Base-by-base conservation (phyloP, 2,797 vertebrate species). In the Chaenodraco wilsoni region DNA sequence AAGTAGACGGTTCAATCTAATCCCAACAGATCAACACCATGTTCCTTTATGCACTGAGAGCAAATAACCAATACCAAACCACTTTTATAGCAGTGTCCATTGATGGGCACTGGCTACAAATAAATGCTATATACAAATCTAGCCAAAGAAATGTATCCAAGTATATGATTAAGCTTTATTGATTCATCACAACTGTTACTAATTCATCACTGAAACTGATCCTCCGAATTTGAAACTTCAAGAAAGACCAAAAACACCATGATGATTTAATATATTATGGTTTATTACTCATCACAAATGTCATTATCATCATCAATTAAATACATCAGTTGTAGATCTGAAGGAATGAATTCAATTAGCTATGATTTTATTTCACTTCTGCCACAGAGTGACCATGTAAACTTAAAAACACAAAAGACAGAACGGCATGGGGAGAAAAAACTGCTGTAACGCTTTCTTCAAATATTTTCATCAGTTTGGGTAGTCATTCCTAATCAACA, bases 201-300 rank as follows among this genome's bases (percentile, higher is more conserved):
- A 37, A 37, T 37, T 46, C 43, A 40, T 37, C 64, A 14, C 13
- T 15, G 9, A 3, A 5, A 62, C 16, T 10, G 13, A 5, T 13
- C 19, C 4, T 43, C 11, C 21, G 46, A 13, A 65, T 51, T 46
- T 57, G 23, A 68, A 52, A 49, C 15, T 3, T 17, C 11, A 60
- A 76, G 33, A 72, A 67, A 65, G 1, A 61, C 44, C 43, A 37
- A 59, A 44, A 54, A 41, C 46, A 55, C 31, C 48, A 21, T 9
- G 2, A 13, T 52, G 70, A 79, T 88, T 93, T 93, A 94, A 95
- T 95, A 95, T 94, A 95, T 95, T 95, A 95, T 78, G 72, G 91
- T 95, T 95, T 95, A 95, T 93, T 94, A 93, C 89, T 94, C 91
- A 94, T 92, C 92, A 95, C 93, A 93, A 93, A 88, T 92, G 90